These are phyloP conservation scores for Latrodectus elegans DNA, from an alignment of 2,888 invertebrate species.

Conservation along the genomic window DNA sequence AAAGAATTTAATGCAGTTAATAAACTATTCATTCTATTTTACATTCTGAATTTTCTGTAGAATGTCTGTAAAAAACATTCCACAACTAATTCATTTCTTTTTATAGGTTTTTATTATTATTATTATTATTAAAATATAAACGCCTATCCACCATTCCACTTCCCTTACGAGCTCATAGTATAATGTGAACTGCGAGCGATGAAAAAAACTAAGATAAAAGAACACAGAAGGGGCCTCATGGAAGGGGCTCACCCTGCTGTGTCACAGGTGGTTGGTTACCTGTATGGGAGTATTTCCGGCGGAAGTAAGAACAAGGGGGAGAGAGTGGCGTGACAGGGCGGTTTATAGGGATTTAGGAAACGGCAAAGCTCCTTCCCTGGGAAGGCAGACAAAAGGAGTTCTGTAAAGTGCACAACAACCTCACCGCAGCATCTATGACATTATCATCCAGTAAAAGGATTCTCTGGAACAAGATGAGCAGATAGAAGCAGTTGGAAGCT, in stretches of 20 bases:
- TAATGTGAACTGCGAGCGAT: background rate
- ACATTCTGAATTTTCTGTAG: too few species aligned
- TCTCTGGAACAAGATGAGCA: too few species aligned
- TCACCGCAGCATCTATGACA: background rate
- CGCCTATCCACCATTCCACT: background rate
- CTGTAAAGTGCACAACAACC: background rate
- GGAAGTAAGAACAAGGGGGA: conserved; percentile 27
- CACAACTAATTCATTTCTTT: too few species aligned
- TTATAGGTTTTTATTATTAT: too few species aligned
- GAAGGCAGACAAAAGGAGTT: conserved; percentile 6
- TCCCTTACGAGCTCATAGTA: background rate
- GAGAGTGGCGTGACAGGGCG: conserved; percentile 21
- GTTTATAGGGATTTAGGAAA: conserved; percentile 40
- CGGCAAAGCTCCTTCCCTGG: conserved; percentile 20
- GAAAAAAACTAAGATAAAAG: background rate
- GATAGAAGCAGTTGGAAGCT: too few species aligned
- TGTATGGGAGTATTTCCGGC: conserved; percentile 59
- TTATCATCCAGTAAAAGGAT: too few species aligned
- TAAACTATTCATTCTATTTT: too few species aligned
- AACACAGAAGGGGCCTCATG: conserved; percentile 8
- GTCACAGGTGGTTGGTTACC: conserved; percentile 64
- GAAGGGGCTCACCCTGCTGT: background rate
- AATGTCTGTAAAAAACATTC: too few species aligned
- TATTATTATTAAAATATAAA: too few species aligned
- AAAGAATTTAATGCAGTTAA: too few species aligned